These are phyloP conservation scores for Neria commutata DNA, from an alignment of 2,888 invertebrate species.

Conservation along the genomic window DNA sequence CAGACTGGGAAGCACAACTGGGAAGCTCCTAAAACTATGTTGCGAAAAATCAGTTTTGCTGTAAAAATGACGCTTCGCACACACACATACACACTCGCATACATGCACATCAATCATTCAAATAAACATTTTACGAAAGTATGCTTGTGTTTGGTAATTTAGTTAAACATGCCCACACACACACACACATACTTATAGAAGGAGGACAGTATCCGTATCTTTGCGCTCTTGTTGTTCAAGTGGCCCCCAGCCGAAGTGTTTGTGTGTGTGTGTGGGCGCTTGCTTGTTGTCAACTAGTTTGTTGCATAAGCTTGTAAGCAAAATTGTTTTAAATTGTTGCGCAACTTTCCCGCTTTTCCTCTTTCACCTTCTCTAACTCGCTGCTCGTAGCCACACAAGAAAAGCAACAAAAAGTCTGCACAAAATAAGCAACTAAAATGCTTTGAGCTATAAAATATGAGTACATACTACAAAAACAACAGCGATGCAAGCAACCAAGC, in stretches of 20 bases:
- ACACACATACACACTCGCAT: no score
- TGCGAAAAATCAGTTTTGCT: no score
- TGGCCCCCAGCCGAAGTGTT: neutral
- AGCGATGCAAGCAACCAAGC: neutral
- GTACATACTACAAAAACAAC: neutral
- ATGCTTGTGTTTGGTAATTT: neutral
- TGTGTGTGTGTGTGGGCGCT: neutral
- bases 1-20: no score
- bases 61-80: no score
- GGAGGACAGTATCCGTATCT: neutral
- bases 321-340: conserved; percentile 5
- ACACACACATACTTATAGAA: neutral
- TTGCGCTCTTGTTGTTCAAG: neutral
- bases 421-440: neutral
- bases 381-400: no score
- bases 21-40: no score
- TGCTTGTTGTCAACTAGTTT: conserved; percentile 2
- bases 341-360: no score
- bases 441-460: neutral
- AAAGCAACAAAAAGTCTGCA: neutral
- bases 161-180: neutral
- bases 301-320: conserved; percentile 3
- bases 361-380: no score
- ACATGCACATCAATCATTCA: no score
- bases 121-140: no score